Conservation (phyloP, 1,140 invertebrate species). For the Lordiphosa stackelbergi region DNA sequence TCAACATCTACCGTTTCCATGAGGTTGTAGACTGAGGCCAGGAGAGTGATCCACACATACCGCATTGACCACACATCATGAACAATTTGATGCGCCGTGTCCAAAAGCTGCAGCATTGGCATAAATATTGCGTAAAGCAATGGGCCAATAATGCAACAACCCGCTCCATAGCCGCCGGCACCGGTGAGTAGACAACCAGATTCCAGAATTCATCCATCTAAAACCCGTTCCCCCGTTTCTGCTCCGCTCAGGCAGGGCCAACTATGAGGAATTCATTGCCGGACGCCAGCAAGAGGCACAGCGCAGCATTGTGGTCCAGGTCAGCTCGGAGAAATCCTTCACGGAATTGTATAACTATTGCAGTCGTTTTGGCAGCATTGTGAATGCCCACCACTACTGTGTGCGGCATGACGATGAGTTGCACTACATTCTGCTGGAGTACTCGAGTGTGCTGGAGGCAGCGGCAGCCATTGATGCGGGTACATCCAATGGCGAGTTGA, state of each 20-base stretch:
- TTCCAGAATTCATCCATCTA: constrained; percentile 4
- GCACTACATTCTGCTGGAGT: constrained; percentile 85
- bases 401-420: constrained; percentile 77
- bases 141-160: constrained; percentile 7
- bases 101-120: constrained; percentile 39
- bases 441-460: constrained; percentile 77
- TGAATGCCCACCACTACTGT: constrained; percentile 82
- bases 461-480: constrained; percentile 74
- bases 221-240: no score
- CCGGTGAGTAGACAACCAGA: constrained; percentile 3
- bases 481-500: constrained; percentile 45
- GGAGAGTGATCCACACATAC: constrained; percentile 1
- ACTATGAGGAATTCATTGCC: constrained; percentile 59
- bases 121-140: constrained; percentile 55
- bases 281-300: constrained; percentile 56
- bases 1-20: no score
- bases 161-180: constrained; percentile 20
- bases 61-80: constrained; percentile 23
- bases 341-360: constrained; percentile 82
- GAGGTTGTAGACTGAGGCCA: no score
- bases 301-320: constrained; percentile 81
- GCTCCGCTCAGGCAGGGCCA: constrained; percentile 18
- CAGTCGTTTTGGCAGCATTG: constrained; percentile 80
- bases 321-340: constrained; percentile 81
- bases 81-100: constrained; percentile 52